phyloP scores from a whole-genome alignment of 2,888 invertebrate species.

The Calephelis perditalis region DNA sequence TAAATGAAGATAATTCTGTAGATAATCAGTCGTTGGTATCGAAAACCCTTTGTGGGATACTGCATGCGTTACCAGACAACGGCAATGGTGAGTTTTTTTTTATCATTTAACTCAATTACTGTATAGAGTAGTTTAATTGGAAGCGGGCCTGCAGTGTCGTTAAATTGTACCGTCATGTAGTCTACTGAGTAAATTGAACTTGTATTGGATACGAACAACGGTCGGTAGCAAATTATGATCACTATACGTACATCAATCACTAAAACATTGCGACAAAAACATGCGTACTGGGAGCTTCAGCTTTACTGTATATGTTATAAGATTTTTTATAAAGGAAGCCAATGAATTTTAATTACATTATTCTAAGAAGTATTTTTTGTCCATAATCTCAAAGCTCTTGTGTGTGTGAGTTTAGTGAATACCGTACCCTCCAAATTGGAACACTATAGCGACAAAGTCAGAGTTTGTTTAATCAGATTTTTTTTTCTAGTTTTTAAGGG shows the following conservation, averaged over 20 bases:
- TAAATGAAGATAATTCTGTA: slow-evolving; percentile 40
- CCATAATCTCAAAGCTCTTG: too few species aligned
- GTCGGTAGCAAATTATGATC: slow-evolving; percentile 64
- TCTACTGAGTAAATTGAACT: slow-evolving; percentile 43
- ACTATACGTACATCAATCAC: slow-evolving; percentile 54
- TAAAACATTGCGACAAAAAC: slow-evolving; percentile 48
- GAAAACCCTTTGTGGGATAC: slow-evolving; percentile 58
- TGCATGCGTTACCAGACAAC: slow-evolving; percentile 54
- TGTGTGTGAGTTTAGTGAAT: too few species aligned
- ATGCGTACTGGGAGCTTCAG: slow-evolving; percentile 21
- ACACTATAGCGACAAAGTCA: too few species aligned
- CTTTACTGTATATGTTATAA: too few species aligned
- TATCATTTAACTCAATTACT: slow-evolving; percentile 41
- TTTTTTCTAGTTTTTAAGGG: too few species aligned
- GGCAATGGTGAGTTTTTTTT: slow-evolving; percentile 53
- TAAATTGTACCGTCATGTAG: slow-evolving; percentile 41
- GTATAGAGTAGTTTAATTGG: slow-evolving; percentile 25
- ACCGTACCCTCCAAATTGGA: too few species aligned
- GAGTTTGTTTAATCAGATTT: too few species aligned
- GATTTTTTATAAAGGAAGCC: too few species aligned
- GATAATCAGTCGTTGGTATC: slow-evolving; percentile 41
- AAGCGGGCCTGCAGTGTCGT: slow-evolving; percentile 13
- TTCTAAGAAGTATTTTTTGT: too few species aligned
- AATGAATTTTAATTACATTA: too few species aligned
- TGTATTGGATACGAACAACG: slow-evolving; percentile 74